Evolutionary conservation across 2,113 vertebrate genomes (phyloP).

Genomic region (Actenoides lindsayi): DNA sequence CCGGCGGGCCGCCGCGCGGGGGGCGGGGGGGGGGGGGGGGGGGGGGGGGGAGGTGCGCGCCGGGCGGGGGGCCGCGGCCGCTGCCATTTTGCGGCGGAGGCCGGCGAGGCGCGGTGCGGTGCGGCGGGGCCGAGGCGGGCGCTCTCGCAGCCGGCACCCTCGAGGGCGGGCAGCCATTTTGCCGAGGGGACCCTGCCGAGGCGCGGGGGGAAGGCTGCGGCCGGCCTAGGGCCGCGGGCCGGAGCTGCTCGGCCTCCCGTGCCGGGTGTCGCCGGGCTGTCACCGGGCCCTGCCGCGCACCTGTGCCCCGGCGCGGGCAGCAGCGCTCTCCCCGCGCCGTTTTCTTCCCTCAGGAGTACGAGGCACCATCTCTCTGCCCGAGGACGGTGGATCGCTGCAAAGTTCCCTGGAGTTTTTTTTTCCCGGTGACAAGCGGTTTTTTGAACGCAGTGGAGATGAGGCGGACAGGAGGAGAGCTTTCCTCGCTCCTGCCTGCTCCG

Average conservation of each 20-base stretch:
- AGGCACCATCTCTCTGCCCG: not conserved
- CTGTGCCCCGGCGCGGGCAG: not conserved
- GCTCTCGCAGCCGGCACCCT: not conserved
- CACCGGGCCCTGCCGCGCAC: not conserved
- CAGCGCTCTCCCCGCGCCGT: not conserved
- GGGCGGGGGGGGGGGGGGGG: too few relatives aligned
- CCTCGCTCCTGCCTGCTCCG: not conserved
- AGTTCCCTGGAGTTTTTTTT: conserved; percentile 1
- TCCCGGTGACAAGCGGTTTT: not conserved
- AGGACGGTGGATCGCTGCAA: not conserved
- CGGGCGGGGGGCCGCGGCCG: not conserved
- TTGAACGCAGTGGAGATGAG: not conserved
- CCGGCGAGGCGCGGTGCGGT: not conserved
- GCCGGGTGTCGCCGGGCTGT: not conserved
- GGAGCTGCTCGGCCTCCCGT: not conserved
- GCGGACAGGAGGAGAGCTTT: not conserved
- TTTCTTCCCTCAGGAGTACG: too few relatives aligned
- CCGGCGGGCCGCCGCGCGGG: too few relatives aligned
- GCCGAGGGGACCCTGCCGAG: not conserved
- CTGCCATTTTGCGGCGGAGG: conserved; percentile 32
- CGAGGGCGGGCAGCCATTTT: conserved; percentile 27
- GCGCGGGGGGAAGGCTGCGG: not conserved
- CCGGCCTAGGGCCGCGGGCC: not conserved
- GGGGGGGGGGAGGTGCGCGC: not conserved
- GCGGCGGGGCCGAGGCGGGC: not conserved